Percentiles rank a stretch among this genome's conserved stretches.
These are phyloP conservation scores for Fragum sueziense DNA, from an alignment of 2,888 invertebrate species.

Conservation along the genomic window DNA sequence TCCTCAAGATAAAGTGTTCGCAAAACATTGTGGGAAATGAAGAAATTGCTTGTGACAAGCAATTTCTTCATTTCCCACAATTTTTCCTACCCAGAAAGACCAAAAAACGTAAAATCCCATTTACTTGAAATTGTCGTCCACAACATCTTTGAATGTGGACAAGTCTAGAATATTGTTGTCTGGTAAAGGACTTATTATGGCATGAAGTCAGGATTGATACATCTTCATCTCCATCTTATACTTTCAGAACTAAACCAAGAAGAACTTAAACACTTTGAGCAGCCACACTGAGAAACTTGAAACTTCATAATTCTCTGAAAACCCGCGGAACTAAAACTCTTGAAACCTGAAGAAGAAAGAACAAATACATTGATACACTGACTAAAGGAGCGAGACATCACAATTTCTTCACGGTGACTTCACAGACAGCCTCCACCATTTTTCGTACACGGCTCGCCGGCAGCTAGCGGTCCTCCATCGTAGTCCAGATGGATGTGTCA, in stretches of 20 bases:
- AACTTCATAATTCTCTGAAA: background rate
- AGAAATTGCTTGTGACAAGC: background rate
- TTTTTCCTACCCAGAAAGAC: too few relatives aligned
- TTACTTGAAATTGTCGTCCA: too few relatives aligned
- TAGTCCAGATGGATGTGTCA: conserved; percentile 75
- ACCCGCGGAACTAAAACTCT: too few relatives aligned
- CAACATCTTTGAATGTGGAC: too few relatives aligned
- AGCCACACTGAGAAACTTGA: background rate
- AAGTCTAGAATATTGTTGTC: too few relatives aligned
- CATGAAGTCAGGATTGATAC: too few relatives aligned
- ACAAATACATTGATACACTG: background rate
- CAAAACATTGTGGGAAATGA: background rate
- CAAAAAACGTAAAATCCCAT: too few relatives aligned
- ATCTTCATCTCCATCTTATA: too few relatives aligned
- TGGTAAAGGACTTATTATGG: too few relatives aligned
- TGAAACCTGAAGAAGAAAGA: background rate
- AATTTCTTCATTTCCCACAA: background rate
- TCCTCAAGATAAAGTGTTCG: too few relatives aligned
- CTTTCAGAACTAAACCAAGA: conserved; percentile 1
- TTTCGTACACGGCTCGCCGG: conserved; percentile 15
- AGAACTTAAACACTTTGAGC: background rate
- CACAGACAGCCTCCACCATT: conserved; percentile 15
- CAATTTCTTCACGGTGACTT: background rate
- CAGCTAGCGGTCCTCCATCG: conserved; percentile 19
- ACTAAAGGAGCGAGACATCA: background rate